Evolutionary conservation across 2,888 invertebrate genomes (phyloP), one percentile per base, ranked within the genome.

Genomic region (Hanleya hanleyi): DNA sequence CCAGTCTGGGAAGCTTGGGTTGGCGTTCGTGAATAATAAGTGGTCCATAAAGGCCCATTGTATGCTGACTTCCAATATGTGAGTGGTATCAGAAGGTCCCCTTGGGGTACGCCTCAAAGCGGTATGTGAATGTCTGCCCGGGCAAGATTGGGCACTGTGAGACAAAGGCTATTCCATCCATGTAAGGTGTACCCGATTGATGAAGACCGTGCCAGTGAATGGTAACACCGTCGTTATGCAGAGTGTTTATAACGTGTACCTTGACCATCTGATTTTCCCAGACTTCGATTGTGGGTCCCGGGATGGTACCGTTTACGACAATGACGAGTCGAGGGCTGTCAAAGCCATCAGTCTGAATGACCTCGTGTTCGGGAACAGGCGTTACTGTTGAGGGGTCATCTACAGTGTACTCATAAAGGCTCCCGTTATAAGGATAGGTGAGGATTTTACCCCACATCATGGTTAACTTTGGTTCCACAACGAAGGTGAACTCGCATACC

Each of bases 61-160:
- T 77, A 41, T 87, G 73, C 71, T 87, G 86, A 5, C 79, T 51
- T 0, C 76, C 77, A 4, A 81, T 41, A 65, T 84, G 84, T 0
- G 82, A 76, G 74, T 84, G 83, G 49, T 84, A 84, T 79, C 81
- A 83, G 69, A 68, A 76, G 6, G 84, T 81, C 1, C 84, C 84
- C 4, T 35, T 79, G 0, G 81, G 83, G n/a, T 77, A 74, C 0
- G 81, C 82, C 35, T 64, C 77, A 62, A 88, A 87, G n/a, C 71
- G 64, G 74, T 89, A 88, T 18, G 79, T 84, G 73, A 87, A 89
- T 3, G 79, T 78, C 66, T 84, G 83, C 12, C 80, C 80, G 0
- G 87, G 84, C 0, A 72, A 75, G 7, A 88, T 87, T 1, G 88
- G 88, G 41, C 88, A 89, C 74, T 89, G 88, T 15, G 84, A 80